Evolutionary conservation across 2,888 invertebrate species (phyloP).

Genomic region (Unio delphinus): DNA sequence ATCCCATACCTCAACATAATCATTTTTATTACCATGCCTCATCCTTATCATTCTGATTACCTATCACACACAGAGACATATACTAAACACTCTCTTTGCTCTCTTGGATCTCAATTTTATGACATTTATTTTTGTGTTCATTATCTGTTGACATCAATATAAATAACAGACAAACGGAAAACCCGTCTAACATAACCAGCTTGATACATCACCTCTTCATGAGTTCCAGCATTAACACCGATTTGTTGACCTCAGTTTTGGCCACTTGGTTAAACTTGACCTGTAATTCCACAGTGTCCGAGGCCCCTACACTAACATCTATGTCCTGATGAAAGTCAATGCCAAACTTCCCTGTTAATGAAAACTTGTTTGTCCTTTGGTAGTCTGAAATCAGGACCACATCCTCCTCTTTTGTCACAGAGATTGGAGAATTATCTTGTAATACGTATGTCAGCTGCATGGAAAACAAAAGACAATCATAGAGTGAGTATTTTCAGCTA

Average conservation of each 20-base stretch:
- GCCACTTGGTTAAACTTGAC: slow-evolving; percentile 35
- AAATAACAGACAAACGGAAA: no score
- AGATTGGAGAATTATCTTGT: slow-evolving; percentile 10
- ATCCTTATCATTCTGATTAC: no score
- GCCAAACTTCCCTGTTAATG: slow-evolving; percentile 50
- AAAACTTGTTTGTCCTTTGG: slow-evolving; percentile 34
- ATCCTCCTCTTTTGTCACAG: neutral
- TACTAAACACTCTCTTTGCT: no score
- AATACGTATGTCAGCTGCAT: slow-evolving; percentile 26
- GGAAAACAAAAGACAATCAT: neutral
- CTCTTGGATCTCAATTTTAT: no score
- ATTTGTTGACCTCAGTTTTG: slow-evolving; percentile 26
- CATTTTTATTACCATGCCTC: no score
- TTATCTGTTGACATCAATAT: no score
- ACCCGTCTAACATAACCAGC: no score
- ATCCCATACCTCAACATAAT: no score
- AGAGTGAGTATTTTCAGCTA: no score
- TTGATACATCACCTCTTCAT: slow-evolving; percentile 18
- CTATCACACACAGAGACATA: no score
- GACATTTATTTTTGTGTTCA: no score
- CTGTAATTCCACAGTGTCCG: slow-evolving; percentile 30
- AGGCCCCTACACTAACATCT: slow-evolving; percentile 37
- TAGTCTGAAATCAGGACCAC: slow-evolving; percentile 19
- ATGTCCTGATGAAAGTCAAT: slow-evolving; percentile 39
- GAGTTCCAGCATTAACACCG: slow-evolving; percentile 17